Percentiles rank a stretch among this genome's conserved stretches.
Evolutionary conservation across 2,888 invertebrate species (phyloP).

Genomic region (Syritta pipiens): DNA sequence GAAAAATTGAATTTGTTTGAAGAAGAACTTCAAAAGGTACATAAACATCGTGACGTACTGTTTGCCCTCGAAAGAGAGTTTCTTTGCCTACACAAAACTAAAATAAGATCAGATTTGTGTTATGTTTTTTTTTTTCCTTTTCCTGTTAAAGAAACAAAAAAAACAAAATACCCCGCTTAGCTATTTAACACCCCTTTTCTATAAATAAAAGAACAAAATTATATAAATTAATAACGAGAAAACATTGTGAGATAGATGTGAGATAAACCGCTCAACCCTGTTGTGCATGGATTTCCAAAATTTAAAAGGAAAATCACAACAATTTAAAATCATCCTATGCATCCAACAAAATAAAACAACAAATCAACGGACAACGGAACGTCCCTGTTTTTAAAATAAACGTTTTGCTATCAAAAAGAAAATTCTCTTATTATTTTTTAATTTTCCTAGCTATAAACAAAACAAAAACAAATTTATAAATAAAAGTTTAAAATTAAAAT

Average conservation of each 20-base stretch:
- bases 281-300: conserved; percentile 37
- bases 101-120: conserved; percentile 49
- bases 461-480: conserved; percentile 51
- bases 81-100: conserved; percentile 27
- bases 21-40: conserved; percentile 42
- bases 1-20: conserved; percentile 31
- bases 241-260: conserved; percentile 35
- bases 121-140: conserved; percentile 31
- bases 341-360: conserved; percentile 28
- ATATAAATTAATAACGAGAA: background rate
- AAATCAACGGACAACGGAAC: conserved; percentile 62
- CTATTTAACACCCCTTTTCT: conserved; percentile 11
- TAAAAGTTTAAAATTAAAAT: conserved; percentile 42
- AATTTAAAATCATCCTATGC: conserved; percentile 16
- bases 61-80: conserved; percentile 40
- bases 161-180: too few species aligned
- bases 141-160: conserved; percentile 8
- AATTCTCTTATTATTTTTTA: conserved; percentile 63
- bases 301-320: conserved; percentile 4
- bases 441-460: conserved; percentile 61
- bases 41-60: conserved; percentile 46
- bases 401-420: conserved; percentile 60
- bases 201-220: conserved; percentile 10
- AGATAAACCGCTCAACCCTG: conserved; percentile 29
- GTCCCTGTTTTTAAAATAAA: conserved; percentile 66